Conservation (phyloP, 1,140 invertebrate genomes). For the Drosophila kurseongensis region DNA sequence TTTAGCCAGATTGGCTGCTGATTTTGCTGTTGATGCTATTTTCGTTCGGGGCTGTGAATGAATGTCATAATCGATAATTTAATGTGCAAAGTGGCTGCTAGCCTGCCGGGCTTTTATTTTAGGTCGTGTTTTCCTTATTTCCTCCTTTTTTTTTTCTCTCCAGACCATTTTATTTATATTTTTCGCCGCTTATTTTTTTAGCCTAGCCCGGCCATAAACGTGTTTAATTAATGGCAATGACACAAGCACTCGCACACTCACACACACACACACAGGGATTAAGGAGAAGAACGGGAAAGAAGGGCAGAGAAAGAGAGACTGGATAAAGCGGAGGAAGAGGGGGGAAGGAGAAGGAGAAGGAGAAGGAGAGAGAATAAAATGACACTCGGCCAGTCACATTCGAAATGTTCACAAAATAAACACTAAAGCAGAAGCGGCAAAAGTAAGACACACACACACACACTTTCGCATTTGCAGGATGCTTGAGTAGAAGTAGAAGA, state of each 20-base stretch:
- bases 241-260: conserved; percentile 40
- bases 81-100: conserved; percentile 72
- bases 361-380: conserved; percentile 44
- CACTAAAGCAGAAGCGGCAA: conserved; percentile 56
- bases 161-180: conserved; percentile 7
- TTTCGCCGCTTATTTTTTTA: conserved; percentile 17
- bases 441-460: conserved; percentile 36
- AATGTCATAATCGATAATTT: conserved; percentile 83
- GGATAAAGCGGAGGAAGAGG: background rate
- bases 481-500: conserved; percentile 28
- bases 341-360: background rate
- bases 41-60: conserved; percentile 72
- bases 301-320: background rate
- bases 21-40: conserved; percentile 67
- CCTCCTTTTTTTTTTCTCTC: conserved; percentile 10
- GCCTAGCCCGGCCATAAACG: conserved; percentile 57
- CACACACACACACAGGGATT: conserved; percentile 26
- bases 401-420: conserved; percentile 64
- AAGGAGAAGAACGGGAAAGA: conserved; percentile 14
- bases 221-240: conserved; percentile 80
- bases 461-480: conserved; percentile 13
- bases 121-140: background rate
- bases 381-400: conserved; percentile 60
- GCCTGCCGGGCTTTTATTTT: conserved; percentile 25
- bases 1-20: conserved; percentile 45